Percentiles rank a stretch among this genome's conserved stretches.
These are phyloP conservation scores for Oscheius sp. DNA, from an alignment of 2,888 invertebrate species.

Conservation along the genomic window DNA sequence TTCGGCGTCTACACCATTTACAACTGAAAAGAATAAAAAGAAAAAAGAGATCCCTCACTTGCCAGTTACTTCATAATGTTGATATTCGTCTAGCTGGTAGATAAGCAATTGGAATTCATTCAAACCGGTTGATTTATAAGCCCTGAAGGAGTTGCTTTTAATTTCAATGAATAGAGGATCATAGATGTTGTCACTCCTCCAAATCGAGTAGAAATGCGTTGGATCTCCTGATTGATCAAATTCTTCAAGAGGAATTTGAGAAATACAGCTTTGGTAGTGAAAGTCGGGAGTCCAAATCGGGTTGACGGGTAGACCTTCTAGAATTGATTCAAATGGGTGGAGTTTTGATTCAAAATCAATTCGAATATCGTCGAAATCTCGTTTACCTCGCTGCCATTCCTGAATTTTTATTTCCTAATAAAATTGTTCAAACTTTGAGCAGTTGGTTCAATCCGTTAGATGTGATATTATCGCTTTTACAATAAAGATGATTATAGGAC, in stretches of 20 bases:
- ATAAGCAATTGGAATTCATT: not conserved
- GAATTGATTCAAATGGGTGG: conserved; percentile 5
- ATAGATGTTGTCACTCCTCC: not conserved
- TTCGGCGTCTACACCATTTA: not conserved
- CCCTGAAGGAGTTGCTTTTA: not conserved
- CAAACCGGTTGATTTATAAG: no score
- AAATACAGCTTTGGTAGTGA: no score
- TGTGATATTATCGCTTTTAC: not conserved
- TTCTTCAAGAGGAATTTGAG: not conserved
- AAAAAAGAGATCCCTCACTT: no score
- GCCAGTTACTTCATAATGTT: not conserved
- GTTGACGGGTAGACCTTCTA: not conserved
- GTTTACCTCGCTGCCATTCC: conserved; percentile 1
- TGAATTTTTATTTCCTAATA: no score
- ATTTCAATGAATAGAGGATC: not conserved
- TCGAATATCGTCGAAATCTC: not conserved
- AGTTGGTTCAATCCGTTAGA: not conserved
- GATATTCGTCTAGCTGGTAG: not conserved
- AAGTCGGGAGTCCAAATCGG: conserved; percentile 14
- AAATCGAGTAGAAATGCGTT: not conserved
- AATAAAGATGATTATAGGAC: no score
- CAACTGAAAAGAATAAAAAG: not conserved
- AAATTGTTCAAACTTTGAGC: not conserved
- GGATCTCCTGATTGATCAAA: not conserved
- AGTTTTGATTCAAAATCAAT: no score